Base-by-base conservation (phyloP, 2,888 invertebrate species). In the Anthophora plumipes region DNA sequence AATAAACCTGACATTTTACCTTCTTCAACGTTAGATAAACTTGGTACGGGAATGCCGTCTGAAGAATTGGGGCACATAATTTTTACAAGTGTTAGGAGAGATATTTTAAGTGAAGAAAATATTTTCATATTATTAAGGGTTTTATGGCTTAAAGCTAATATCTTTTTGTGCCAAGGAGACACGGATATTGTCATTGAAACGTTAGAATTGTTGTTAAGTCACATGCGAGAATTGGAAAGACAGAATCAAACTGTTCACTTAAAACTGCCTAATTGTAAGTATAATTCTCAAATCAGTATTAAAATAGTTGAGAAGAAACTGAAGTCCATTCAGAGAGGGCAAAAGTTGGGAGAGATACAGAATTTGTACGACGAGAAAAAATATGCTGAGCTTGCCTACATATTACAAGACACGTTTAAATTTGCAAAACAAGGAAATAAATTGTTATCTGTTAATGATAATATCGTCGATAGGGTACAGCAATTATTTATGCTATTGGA, bases 401-500 rank as follows among this genome's bases (percentile, higher is more conserved):
- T 97, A 83, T 93, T 97, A 0, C 95, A 95, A 90, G 95, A 96
- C 85, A 96, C 96, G 1, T 96, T 96, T 91, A 95, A 95, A 83
- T 94, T 95, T 86, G 82, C 93, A 4, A 92, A 91, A 66, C 91
- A 93, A 66, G 87, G 89, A 46, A 90, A 90, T 70, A 90, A 91
- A 71, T 84, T 91, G n/a, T 82, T 91, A n/a, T 79, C 80, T 0
- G 66, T 66, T 6, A 82, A 70, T 41, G 90, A 89, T 70, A 85
- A 90, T 3, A 88, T 89, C 17, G 88, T 94, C 5, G 94, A 94
- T 77, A 92, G 95, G 52, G 93, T 94, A 57, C 92, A 94, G 31
- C 95, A 95, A 88, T 90, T 95, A 39, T 89, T 93, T 17, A 93
- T 96, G 70, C 94, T 97, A 80, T 93, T 96, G 78, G 96, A 97